phyloP scores from a whole-genome alignment of 2,797 vertebrate genomes.

The Otus scops region DNA sequence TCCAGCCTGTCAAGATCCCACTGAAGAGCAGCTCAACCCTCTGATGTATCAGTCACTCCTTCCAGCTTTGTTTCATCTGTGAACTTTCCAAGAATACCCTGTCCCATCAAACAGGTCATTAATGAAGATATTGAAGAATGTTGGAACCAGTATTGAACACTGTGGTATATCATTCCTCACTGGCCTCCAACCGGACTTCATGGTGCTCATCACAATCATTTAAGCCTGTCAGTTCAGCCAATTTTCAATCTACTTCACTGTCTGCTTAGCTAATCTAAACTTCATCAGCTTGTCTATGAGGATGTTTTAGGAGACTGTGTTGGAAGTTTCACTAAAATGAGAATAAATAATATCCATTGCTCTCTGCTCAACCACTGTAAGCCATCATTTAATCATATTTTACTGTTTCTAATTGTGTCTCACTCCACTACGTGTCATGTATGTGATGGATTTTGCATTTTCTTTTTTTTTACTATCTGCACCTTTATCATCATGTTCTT shows the following conservation, averaged over 20 bases:
- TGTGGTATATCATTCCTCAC: not conserved
- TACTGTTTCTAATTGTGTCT: not conserved
- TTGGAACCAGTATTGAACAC: not conserved
- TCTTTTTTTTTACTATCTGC: not conserved
- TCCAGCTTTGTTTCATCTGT: not conserved
- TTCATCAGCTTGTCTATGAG: not conserved
- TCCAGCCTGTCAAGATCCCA: not conserved
- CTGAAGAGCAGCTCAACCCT: not conserved
- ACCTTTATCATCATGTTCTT: not conserved
- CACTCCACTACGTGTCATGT: fast-evolving
- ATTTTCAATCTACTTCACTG: not conserved
- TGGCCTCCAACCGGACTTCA: not conserved
- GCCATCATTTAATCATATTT: not conserved
- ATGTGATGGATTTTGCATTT: not conserved
- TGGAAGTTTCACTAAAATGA: not conserved
- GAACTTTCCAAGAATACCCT: not conserved
- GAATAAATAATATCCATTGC: not conserved
- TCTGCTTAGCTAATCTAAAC: not conserved
- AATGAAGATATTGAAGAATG: not conserved
- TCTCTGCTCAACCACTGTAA: not conserved
- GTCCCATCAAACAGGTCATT: not conserved
- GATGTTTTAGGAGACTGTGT: not conserved
- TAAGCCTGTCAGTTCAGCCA: not conserved
- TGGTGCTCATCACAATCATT: not conserved
- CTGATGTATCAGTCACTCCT: not conserved